Percentiles rank a stretch among this genome's conserved stretches.
Evolutionary conservation across 2,113 vertebrate genomes (phyloP).

Genomic region (Anolis carolinensis): DNA sequence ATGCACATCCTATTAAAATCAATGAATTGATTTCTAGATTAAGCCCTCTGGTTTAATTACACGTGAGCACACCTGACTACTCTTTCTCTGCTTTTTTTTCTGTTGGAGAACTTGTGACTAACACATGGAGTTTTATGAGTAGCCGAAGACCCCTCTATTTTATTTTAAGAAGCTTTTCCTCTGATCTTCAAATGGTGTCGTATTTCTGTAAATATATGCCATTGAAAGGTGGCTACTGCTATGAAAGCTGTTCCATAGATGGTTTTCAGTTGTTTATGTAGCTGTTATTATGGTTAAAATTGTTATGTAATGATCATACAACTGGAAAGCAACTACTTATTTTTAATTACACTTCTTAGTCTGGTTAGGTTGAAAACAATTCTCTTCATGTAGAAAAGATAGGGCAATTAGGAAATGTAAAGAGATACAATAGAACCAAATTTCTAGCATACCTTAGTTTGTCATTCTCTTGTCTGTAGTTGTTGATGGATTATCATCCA

Average conservation of each 20-base stretch:
- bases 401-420: neutral
- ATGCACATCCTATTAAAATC: neutral
- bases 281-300: neutral
- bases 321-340: neutral
- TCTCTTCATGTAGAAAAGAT: neutral
- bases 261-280: neutral
- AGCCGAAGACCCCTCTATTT: accelerated
- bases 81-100: neutral
- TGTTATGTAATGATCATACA: neutral
- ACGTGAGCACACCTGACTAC: neutral
- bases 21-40: neutral
- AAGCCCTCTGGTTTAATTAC: neutral
- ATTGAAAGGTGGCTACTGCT: neutral
- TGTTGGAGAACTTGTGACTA: neutral
- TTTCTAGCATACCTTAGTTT: neutral
- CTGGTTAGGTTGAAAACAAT: neutral
- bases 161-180: neutral
- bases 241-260: neutral
- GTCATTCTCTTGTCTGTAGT: too few relatives aligned
- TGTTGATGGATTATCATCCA: too few relatives aligned
- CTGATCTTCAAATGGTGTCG: neutral
- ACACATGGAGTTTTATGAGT: neutral
- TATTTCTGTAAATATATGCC: neutral
- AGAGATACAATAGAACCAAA: neutral
- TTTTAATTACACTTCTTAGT: too few relatives aligned